Percentiles rank a stretch among this genome's conserved stretches.
phyloP scores from a whole-genome alignment of 2,888 invertebrate species.

The Isotomurus palustris region DNA sequence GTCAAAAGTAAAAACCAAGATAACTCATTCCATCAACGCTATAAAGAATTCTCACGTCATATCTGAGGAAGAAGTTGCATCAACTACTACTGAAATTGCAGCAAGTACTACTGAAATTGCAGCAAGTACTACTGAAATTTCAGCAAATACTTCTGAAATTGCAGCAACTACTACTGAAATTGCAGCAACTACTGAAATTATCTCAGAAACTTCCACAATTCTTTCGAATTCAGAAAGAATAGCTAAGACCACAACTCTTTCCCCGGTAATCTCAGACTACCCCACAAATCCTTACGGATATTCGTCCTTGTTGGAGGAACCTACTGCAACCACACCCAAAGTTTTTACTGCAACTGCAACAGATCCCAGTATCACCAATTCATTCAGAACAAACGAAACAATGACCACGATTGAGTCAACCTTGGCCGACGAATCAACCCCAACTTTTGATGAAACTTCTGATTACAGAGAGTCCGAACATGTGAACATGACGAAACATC shows the following conservation, averaged over 20 bases:
- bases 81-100: background rate
- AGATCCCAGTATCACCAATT: too few relatives aligned
- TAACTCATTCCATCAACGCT: background rate
- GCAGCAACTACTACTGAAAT: too few relatives aligned
- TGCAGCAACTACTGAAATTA: background rate
- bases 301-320: background rate
- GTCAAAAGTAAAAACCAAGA: slow-evolving; percentile 3
- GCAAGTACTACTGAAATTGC: background rate
- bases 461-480: too few relatives aligned
- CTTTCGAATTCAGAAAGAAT: background rate
- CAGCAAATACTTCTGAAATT: background rate
- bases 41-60: too few relatives aligned
- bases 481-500: too few relatives aligned
- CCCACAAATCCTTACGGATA: background rate
- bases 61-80: too few relatives aligned
- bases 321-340: background rate
- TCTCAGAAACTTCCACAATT: too few relatives aligned
- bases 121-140: background rate
- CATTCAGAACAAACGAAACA: too few relatives aligned
- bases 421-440: too few relatives aligned
- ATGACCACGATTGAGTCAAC: too few relatives aligned
- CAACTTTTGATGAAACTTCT: too few relatives aligned
- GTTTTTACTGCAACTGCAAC: background rate
- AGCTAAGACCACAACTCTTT: background rate
- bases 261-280: background rate